Base-by-base conservation (phyloP, 1,140 invertebrate species). In the Papilio machaon region DNA sequence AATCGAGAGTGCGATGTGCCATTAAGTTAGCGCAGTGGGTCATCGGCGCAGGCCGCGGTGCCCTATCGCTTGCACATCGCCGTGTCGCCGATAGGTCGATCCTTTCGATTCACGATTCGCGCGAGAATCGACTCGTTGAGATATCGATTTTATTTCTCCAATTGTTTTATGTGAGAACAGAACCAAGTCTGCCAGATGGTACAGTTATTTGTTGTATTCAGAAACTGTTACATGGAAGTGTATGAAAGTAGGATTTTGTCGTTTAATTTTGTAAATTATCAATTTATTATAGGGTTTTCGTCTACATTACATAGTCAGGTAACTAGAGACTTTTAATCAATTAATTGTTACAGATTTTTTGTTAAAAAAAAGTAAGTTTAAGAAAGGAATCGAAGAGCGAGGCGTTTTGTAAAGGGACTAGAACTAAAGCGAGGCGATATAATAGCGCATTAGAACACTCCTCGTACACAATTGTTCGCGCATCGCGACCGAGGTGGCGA, bases 1-100 rank as follows among this genome's bases (percentile, higher is more conserved):
- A 88, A 87, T 88, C 82, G 84, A 91, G 85, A 88, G 83, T 83
- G 84, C 83, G 90, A 94, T 93, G 92, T 87, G 87, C 91, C 83
- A 93, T 86, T 87, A 87, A 92, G 91, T 94, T 94, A 94, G 88
- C 84, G 85, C 85, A 89, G 83, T 94, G 87, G 91, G 92, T 91
- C 89, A 92, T 89, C 87, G 82, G 87, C 80, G 84, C 86, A 81
- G 80, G 76, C 80, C 67, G 67, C 78, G 79, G 78, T 75, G 38
- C 76, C 78, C 81, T 85, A 86, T 88, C 85, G 82, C 38, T 81
- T 78, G 78, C 43, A 75, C 75, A 82, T 83, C 83, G 80, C 82
- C 82, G 77, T 73, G 76, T 78, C 77, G 58, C 78, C 81, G 80
- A 88, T 88, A 85, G 84, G 83, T 84, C 83, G 82, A 88, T 85